phyloP scores from a whole-genome alignment of 2,888 invertebrate genomes.

The Halocaridina rubra region DNA sequence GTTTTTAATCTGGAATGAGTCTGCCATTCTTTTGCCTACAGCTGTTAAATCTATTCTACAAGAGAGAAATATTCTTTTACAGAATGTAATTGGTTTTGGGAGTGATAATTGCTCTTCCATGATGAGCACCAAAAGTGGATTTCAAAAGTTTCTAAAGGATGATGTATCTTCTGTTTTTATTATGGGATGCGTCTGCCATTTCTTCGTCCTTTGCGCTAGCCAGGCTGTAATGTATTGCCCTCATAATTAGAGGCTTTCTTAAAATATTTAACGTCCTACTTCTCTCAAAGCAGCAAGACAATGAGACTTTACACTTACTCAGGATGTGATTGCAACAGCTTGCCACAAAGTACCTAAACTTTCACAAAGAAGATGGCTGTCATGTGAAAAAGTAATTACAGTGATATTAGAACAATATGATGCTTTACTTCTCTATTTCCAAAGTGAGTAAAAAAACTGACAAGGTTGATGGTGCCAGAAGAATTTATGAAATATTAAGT shows the following conservation, averaged over 20 bases:
- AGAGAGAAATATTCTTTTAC: neutral
- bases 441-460: neutral
- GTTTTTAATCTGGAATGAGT: too few relatives aligned
- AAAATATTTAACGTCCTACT: neutral
- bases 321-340: neutral
- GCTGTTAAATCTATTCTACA: neutral
- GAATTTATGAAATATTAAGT: slow-evolving; percentile 13
- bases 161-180: neutral
- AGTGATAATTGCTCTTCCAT: neutral
- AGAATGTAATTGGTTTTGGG: neutral
- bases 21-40: too few relatives aligned
- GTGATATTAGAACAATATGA: slow-evolving; percentile 12
- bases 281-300: neutral
- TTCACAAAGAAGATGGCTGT: slow-evolving; percentile 25
- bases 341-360: slow-evolving; percentile 21
- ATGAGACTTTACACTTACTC: neutral
- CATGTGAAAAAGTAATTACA: slow-evolving; percentile 19
- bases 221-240: neutral
- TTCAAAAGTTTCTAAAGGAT: neutral
- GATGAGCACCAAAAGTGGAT: neutral
- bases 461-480: slow-evolving; percentile 15
- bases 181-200: neutral
- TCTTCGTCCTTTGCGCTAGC: neutral
- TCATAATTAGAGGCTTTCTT: neutral
- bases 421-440: slow-evolving; percentile 20